Base-by-base conservation (phyloP, 2,797 vertebrate genomes). In the Chiloscyllium punctatum region DNA sequence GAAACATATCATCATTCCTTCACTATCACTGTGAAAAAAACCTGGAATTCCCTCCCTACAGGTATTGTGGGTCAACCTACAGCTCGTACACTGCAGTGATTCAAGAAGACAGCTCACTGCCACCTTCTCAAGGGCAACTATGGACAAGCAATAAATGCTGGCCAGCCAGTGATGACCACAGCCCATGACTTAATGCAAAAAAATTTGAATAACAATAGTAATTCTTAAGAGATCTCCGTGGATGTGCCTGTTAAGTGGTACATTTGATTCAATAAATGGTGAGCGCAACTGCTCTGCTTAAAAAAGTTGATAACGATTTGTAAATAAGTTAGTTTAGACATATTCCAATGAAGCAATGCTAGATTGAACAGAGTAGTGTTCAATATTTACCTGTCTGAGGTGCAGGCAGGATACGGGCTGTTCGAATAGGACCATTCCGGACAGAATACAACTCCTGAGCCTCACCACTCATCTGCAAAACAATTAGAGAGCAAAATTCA, bases 361-460 rank as follows among this genome's bases (percentile, higher is more conserved):
- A 18, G 27, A 94, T 94, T 68, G 57, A 94, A 94, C 30, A n/a
- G 66, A 69, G 33, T 16, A 68, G 4, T 94, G 23, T 23, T 82
- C 57, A 69, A 96, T 96, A 99, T 99, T 99, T 97, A 99, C 99
- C 98, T 97, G 99, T 98, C 96, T 98, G 98, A 62, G 99, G 99
- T 9, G 98, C 98, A 15, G 99, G 99, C 53, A 99, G 97, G 96
- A 99, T 98, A 82, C 98, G 98, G 21, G 99, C 99, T 2, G 98
- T 97, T 97, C 99, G 97, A 82, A 99, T 98, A 0, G 99, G 99
- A 94, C 99, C 99, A 0, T 99, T 98, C 72, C 99, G 98, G 95
- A 99, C 98, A 0, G 99, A 99, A 97, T 99, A 99, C 95, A 99
- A 98, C 91, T 99, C 99, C 96, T 99, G 99, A 53, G 99, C 99